Percentiles rank a stretch among this genome's conserved stretches.
Conservation (phyloP, 2,113 vertebrate genomes). For the Hippocampus mohnikei region DNA sequence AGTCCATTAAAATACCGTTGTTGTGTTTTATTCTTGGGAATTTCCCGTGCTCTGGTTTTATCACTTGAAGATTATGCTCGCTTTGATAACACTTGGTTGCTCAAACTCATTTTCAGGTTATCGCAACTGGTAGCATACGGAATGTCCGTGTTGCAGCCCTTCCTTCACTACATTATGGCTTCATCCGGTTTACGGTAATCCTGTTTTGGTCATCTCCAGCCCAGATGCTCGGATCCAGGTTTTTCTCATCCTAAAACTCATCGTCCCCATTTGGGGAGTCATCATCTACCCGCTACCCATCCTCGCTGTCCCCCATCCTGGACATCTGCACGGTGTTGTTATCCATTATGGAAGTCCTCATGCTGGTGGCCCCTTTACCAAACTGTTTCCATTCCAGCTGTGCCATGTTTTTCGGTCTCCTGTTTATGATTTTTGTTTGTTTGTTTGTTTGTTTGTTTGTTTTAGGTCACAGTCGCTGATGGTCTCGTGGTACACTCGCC, state of each 20-base stretch:
- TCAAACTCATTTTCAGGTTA: background rate
- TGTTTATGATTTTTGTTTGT: too few relatives aligned
- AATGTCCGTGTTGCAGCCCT: too few relatives aligned
- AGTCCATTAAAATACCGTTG: constrained; percentile 1
- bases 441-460: too few relatives aligned
- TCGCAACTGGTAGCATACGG: background rate
- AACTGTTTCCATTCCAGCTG: too few relatives aligned
- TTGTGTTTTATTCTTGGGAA: background rate
- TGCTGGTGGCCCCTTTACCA: too few relatives aligned
- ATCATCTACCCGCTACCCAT: background rate
- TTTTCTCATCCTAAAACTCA: background rate
- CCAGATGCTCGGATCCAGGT: background rate
- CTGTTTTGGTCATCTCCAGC: background rate
- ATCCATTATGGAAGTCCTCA: too few relatives aligned
- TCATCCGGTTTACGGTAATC: too few relatives aligned
- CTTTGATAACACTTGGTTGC: background rate
- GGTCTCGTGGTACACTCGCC: too few relatives aligned
- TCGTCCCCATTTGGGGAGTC: background rate
- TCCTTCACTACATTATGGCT: background rate
- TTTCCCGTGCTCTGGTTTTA: background rate
- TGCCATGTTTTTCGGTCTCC: too few relatives aligned
- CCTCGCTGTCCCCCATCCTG: background rate
- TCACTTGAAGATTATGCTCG: background rate
- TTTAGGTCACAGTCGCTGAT: too few relatives aligned
- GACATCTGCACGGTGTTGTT: too few relatives aligned